Base-by-base conservation (phyloP, 2,888 invertebrate genomes). In the Chrysomela aeneicollis region DNA sequence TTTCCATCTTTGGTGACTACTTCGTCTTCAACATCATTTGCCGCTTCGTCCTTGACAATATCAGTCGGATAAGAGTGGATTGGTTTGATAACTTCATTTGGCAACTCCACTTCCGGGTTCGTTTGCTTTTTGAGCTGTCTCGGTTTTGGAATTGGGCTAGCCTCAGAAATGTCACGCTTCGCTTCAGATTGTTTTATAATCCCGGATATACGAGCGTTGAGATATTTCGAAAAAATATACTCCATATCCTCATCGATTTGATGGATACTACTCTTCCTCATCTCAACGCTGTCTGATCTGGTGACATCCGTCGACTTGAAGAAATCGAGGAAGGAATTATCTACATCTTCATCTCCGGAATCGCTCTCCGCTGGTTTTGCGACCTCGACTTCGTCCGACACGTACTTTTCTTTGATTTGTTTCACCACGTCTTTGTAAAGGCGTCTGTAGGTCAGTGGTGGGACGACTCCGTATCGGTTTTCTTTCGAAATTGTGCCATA, bases 341-440 rank as follows among this genome's bases (percentile, higher is more conserved):
- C n/a, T 2, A 9, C 22, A 21, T 5, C 10, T 15, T 70, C 65
- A 1, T 22, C 8, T 15, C 61, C 63, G 5, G 46, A 21, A 59
- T 60, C 59, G 21, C 19, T 47, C 10, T 60, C 32, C 2, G 3
- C 42, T 22, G 26, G 26, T 19, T 47, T 30, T 1, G 3, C 26
- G 3, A 4, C 2, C 42, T 65, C 59, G 42, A 17, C 9, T 42
- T 26, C 49, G 9, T 2, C n/a, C 12, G 2, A 12, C 4, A 2
- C 15, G 18, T 61, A 65, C 42, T 52, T 61, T 8, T 61, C 50
- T 69, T 78, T 77, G 57, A 78, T 73, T 67, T 78, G 75, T 52
- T 73, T 64, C 42, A 78, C 71, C 10, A 78, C 75, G 17, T 74
- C 66, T 67, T 74, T 72, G 64, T 75, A 77, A 47, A 63, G 65